Percentiles rank a stretch among this genome's conserved stretches.
Evolutionary conservation across 2,888 invertebrate genomes (phyloP).

Genomic region (Catonia carolina): DNA sequence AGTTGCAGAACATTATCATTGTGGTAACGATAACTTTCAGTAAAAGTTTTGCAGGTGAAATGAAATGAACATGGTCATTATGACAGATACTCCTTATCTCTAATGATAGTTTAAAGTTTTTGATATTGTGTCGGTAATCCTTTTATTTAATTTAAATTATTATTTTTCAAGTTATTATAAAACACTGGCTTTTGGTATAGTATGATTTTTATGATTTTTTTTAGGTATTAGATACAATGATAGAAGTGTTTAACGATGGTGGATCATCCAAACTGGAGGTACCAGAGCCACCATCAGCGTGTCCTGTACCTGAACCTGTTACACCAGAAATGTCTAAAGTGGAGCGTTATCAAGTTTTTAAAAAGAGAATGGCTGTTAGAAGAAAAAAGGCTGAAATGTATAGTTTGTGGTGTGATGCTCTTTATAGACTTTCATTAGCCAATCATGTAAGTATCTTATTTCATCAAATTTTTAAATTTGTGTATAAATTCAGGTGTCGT

Average conservation of each 20-base stretch:
- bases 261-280: slow-evolving; percentile 75
- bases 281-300: slow-evolving; percentile 60
- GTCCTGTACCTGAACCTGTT: slow-evolving; percentile 44
- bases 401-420: slow-evolving; percentile 88
- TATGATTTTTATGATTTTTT: slow-evolving; percentile 18
- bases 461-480: too few relatives aligned
- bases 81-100: too few relatives aligned
- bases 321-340: slow-evolving; percentile 43
- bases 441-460: slow-evolving; percentile 75
- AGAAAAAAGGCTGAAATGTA: slow-evolving; percentile 79
- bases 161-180: too few relatives aligned
- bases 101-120: not conserved
- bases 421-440: slow-evolving; percentile 86
- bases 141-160: not conserved
- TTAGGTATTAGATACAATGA: slow-evolving; percentile 54
- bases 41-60: too few relatives aligned
- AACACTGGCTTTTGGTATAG: not conserved
- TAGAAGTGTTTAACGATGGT: slow-evolving; percentile 66
- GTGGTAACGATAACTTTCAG: too few relatives aligned
- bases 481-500: too few relatives aligned
- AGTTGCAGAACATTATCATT: too few relatives aligned
- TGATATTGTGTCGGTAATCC: not conserved
- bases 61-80: too few relatives aligned
- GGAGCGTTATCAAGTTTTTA: slow-evolving; percentile 53
- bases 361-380: slow-evolving; percentile 55